These are phyloP conservation scores for Timema podura DNA, from an alignment of 2,888 invertebrate species.

Conservation along the genomic window DNA sequence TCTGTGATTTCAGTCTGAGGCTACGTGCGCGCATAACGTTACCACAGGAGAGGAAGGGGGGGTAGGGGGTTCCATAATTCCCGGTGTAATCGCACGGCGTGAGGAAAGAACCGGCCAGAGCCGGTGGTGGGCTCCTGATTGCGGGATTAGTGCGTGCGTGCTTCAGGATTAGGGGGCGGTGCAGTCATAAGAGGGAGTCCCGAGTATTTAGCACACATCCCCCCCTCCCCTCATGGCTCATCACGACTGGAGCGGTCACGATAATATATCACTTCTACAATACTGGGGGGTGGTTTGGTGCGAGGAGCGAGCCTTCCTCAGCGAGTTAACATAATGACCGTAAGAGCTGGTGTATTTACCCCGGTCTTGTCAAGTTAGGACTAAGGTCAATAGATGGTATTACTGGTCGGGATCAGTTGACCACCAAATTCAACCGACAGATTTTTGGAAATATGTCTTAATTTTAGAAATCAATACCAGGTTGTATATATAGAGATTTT, in stretches of 20 bases:
- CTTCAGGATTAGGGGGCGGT: constrained; percentile 19
- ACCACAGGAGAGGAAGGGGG: neutral
- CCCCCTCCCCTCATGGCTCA: neutral
- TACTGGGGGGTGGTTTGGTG: neutral
- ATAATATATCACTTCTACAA: neutral
- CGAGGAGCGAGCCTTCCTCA: too few relatives aligned
- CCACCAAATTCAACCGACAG: too few relatives aligned
- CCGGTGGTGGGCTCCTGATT: constrained; percentile 23
- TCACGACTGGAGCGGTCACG: too few relatives aligned
- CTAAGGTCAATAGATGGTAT: too few relatives aligned
- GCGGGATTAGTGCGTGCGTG: constrained; percentile 24
- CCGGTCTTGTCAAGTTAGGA: too few relatives aligned
- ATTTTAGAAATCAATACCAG: too few relatives aligned
- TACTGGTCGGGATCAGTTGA: too few relatives aligned
- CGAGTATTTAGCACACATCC: neutral
- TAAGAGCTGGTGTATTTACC: too few relatives aligned
- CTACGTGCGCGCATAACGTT: constrained; percentile 16
- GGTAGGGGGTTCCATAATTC: constrained; percentile 7
- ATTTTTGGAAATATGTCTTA: too few relatives aligned
- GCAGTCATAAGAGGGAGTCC: neutral
- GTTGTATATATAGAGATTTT: too few relatives aligned
- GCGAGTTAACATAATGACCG: too few relatives aligned
- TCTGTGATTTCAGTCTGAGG: too few relatives aligned
- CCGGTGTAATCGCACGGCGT: constrained; percentile 22
- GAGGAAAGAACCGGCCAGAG: constrained; percentile 23